Conservation (phyloP, 2,113 vertebrate genomes). For the Pachycephala philippinensis region DNA sequence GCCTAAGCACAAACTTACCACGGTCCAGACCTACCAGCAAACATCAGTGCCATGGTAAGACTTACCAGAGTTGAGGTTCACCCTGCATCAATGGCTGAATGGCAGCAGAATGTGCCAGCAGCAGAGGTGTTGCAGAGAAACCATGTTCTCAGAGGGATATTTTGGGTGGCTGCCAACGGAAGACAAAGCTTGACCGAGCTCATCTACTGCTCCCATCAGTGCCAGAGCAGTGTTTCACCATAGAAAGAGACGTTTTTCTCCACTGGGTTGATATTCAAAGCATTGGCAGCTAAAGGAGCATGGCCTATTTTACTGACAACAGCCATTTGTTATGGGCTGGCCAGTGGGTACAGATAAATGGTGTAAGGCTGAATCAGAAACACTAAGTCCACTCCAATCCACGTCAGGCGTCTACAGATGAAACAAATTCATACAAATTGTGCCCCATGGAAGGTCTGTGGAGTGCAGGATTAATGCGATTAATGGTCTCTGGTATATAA, state of each 20-base stretch:
- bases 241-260: background rate
- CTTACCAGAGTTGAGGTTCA: background rate
- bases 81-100: rapidly evolving
- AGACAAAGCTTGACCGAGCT: background rate
- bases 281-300: background rate
- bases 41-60: background rate
- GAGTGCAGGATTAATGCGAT: background rate
- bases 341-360: background rate
- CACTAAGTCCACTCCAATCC: background rate
- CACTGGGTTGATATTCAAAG: background rate
- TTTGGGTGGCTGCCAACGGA: background rate
- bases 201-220: background rate
- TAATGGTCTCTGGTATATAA: background rate
- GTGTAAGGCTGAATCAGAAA: background rate
- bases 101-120: background rate
- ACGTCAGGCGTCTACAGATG: background rate
- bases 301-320: background rate
- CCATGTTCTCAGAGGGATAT: background rate
- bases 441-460: background rate
- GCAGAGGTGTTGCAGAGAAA: background rate
- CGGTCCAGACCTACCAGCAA: background rate
- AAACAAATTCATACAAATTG: constrained; percentile 6
- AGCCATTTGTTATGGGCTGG: background rate
- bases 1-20: background rate
- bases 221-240: background rate